A percentile compares a stretch with the other conserved stretches of the same genome.
Evolutionary conservation across 2,113 vertebrate genomes (phyloP).

Genomic region (Gasterosteus aculeatus): DNA sequence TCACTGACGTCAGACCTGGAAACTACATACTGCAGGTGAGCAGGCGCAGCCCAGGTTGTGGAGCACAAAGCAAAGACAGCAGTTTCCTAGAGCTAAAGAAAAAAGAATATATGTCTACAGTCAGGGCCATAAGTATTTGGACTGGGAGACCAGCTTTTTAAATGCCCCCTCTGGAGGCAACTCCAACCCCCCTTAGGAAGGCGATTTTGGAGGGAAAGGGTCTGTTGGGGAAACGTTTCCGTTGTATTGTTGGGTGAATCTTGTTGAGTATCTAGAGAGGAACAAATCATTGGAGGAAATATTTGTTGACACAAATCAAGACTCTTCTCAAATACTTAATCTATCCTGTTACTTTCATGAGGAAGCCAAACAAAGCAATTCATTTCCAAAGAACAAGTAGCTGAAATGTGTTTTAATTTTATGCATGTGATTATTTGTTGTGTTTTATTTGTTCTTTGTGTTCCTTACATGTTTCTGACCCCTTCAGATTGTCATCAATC

Average conservation of each 20-base stretch:
- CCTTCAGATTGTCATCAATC: constrained; percentile 93
- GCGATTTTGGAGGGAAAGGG: background rate
- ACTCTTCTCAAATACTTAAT: background rate
- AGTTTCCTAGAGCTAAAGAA: background rate
- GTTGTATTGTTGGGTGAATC: background rate
- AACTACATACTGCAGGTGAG: constrained; percentile 97
- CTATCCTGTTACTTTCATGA: background rate
- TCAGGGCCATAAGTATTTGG: background rate
- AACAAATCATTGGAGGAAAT: background rate
- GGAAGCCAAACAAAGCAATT: background rate
- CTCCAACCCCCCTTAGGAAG: too few relatives aligned
- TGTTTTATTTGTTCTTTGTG: background rate
- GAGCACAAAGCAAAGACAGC: background rate
- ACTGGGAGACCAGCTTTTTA: too few relatives aligned
- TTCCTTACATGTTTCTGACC: background rate
- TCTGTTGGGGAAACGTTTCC: background rate
- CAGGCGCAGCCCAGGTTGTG: too few relatives aligned
- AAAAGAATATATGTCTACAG: background rate
- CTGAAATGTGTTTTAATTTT: too few relatives aligned
- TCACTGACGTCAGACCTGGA: constrained; percentile 93
- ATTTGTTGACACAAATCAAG: background rate
- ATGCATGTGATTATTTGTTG: too few relatives aligned
- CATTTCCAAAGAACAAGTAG: background rate
- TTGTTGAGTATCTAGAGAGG: background rate
- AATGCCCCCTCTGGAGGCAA: too few relatives aligned